These are phyloP conservation scores for Orchestes rusci DNA, from an alignment of 2,888 invertebrate species.

Conservation along the genomic window DNA sequence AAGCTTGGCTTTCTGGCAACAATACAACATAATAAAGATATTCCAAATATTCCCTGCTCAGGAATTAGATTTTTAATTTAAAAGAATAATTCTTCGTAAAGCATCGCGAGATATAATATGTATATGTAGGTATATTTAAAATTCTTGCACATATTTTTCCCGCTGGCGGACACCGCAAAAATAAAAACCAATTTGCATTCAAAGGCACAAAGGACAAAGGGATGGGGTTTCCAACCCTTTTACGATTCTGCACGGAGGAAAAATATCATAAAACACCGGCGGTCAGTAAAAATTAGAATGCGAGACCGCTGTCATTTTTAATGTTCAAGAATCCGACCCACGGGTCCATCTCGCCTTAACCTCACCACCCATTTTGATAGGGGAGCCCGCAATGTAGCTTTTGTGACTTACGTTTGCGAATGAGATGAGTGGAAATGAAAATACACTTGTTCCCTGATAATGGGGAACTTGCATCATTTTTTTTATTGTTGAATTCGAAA, in stretches of 20 bases:
- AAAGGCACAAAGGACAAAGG: conserved; percentile 23
- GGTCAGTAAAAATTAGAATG: conserved; percentile 24
- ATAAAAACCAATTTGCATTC: conserved; percentile 26
- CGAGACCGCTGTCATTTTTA: conserved; percentile 23
- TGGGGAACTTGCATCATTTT: no score
- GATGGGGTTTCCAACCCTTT: conserved; percentile 22
- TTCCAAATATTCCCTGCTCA: conserved; percentile 8
- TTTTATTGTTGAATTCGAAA: no score
- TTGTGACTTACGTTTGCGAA: no score
- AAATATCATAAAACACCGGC: conserved; percentile 23
- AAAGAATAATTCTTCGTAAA: conserved; percentile 20
- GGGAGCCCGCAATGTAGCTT: no score
- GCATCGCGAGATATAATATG: conserved; percentile 15
- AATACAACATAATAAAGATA: conserved; percentile 11
- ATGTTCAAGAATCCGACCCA: conserved; percentile 20
- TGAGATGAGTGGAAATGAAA: no score
- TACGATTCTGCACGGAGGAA: conserved; percentile 19
- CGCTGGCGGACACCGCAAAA: conserved; percentile 22
- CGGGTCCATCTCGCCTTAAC: neutral
- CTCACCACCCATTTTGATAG: no score
- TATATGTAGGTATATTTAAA: conserved; percentile 23
- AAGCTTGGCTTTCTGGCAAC: no score
- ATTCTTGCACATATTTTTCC: conserved; percentile 25
- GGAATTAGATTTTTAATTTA: conserved; percentile 18
- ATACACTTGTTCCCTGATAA: no score